Percentiles rank a stretch among this genome's conserved stretches.
Conservation (phyloP, 2,797 vertebrate genomes). For the Smutsia gigantea region DNA sequence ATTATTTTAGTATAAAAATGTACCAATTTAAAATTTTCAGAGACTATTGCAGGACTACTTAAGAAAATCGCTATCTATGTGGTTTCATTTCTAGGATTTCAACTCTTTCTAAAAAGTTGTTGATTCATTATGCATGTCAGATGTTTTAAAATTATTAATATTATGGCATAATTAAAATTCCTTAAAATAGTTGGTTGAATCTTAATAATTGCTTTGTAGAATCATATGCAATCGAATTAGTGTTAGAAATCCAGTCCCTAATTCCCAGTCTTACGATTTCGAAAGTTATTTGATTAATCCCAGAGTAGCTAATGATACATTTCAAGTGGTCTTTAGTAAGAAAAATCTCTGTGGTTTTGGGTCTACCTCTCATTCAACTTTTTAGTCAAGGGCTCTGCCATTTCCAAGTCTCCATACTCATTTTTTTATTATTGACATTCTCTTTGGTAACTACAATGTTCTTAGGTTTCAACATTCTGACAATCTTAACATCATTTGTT, state of each 20-base stretch:
- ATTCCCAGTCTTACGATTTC: neutral
- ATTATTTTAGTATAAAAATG: neutral
- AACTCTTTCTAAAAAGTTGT: neutral
- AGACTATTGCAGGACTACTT: neutral
- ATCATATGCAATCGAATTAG: neutral
- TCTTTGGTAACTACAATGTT: neutral
- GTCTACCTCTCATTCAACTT: neutral
- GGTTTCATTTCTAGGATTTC: neutral
- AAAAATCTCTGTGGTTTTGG: neutral
- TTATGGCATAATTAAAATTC: neutral
- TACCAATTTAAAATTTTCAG: neutral
- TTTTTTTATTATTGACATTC: neutral
- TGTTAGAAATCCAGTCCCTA: neutral
- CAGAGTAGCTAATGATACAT: neutral
- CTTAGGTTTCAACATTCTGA: neutral
- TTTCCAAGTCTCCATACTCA: neutral
- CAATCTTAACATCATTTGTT: neutral
- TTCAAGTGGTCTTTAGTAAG: neutral
- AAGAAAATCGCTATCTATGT: neutral
- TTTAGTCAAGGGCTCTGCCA: neutral
- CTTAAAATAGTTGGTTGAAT: neutral
- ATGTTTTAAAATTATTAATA: neutral
- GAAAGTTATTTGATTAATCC: neutral
- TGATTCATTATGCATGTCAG: neutral
- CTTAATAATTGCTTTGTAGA: neutral